Percentiles rank a stretch among this genome's conserved stretches.
Evolutionary conservation across 2,888 invertebrate genomes (phyloP).

Genomic region (Heliconius ismenius): DNA sequence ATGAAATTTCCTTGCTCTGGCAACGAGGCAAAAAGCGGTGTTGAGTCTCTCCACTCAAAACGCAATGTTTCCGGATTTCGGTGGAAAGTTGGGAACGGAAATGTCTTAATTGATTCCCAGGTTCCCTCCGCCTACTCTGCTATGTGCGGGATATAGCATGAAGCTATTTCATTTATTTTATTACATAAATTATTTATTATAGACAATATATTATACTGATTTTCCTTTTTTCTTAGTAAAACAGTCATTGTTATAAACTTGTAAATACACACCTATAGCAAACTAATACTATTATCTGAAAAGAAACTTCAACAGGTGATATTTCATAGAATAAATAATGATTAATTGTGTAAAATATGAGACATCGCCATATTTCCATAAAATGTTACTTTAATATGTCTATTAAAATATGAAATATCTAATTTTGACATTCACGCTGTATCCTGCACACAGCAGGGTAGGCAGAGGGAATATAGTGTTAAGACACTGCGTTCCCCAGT

Average conservation of each 20-base stretch:
- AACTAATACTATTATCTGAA: not conserved
- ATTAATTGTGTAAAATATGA: not conserved
- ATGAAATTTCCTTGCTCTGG: too few species aligned
- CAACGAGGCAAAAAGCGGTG: too few species aligned
- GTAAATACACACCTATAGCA: conserved; percentile 13
- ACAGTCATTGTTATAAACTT: conserved; percentile 1
- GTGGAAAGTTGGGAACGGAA: not conserved
- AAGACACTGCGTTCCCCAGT: too few species aligned
- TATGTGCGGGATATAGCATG: not conserved
- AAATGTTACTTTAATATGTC: not conserved
- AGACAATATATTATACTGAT: not conserved
- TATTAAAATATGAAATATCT: not conserved
- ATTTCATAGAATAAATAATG: conserved; percentile 12
- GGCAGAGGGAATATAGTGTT: too few species aligned
- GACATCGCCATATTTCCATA: not conserved
- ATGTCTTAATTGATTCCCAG: not conserved
- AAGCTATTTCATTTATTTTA: not conserved
- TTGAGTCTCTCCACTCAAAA: too few species aligned
- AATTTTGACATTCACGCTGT: too few species aligned
- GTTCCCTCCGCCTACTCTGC: not conserved
- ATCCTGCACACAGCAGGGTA: too few species aligned
- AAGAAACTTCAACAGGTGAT: not conserved
- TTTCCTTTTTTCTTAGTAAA: not conserved
- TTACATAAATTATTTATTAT: too few species aligned
- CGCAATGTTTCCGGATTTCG: too few species aligned